Conservation (phyloP, 2,888 invertebrate species). For the Alsophila aescularia region DNA sequence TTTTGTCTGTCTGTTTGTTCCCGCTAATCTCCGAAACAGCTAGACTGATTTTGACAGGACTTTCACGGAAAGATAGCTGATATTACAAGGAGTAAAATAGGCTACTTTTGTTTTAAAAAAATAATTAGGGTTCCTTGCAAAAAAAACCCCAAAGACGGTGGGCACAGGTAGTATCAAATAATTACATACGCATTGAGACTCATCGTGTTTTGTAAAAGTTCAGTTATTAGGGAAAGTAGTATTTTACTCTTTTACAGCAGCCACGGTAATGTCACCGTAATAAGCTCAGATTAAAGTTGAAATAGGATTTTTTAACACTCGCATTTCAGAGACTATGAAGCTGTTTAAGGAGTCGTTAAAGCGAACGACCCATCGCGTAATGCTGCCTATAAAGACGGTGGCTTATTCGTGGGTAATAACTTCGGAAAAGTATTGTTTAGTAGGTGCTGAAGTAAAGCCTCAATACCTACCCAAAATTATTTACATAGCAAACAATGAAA, state of each 20-base stretch:
- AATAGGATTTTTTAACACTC: slow-evolving; percentile 28
- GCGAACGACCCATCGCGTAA: slow-evolving; percentile 35
- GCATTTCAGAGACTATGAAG: slow-evolving; percentile 28
- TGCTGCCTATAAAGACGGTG: slow-evolving; percentile 31
- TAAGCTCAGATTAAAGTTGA: slow-evolving; percentile 21
- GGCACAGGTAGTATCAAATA: slow-evolving; percentile 7
- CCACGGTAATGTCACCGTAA: slow-evolving; percentile 14
- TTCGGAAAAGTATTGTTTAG: slow-evolving; percentile 26
- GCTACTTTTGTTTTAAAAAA: no score
- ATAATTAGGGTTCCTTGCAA: no score
- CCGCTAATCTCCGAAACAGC: no score
- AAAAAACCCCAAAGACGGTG: no score
- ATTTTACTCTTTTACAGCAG: not conserved
- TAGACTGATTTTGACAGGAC: no score
- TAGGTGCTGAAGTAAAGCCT: no score
- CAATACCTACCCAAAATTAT: no score
- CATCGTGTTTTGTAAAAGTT: not conserved
- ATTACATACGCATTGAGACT: not conserved
- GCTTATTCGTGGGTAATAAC: slow-evolving; percentile 36
- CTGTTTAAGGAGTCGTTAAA: slow-evolving; percentile 36
- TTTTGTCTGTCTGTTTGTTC: no score
- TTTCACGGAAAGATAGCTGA: no score
- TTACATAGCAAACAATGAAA: no score
- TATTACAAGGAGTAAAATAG: no score
- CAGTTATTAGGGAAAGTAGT: slow-evolving; percentile 2